Conservation (phyloP, 1,140 invertebrate genomes). For the Atta colombica region DNA sequence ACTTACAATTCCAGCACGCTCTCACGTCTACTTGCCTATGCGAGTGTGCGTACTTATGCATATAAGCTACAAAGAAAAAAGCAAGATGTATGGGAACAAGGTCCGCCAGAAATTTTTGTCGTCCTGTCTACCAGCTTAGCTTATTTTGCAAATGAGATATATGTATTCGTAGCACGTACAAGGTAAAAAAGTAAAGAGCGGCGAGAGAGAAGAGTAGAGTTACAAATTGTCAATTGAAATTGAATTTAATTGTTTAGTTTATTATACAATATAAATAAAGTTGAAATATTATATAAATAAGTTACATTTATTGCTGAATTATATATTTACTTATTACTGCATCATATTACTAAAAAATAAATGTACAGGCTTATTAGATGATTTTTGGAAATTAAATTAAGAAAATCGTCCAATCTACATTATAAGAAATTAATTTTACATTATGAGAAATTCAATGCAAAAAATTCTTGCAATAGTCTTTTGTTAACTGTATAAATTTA, state of each 20-base stretch:
- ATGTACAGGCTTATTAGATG: not conserved
- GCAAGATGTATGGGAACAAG: not conserved
- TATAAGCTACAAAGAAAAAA: not conserved
- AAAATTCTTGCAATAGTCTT: not conserved
- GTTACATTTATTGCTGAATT: not conserved
- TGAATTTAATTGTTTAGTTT: not conserved
- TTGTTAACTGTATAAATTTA: not conserved
- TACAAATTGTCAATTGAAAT: not conserved
- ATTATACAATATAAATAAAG: conserved; percentile 4
- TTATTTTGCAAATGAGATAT: conserved; percentile 30
- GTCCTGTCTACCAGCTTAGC: not conserved
- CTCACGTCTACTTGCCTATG: not conserved
- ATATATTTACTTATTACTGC: not conserved
- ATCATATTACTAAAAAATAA: not conserved
- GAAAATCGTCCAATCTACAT: not conserved
- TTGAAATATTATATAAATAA: not conserved
- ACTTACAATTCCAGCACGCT: conserved; percentile 46
- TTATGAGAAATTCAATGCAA: conserved; percentile 14
- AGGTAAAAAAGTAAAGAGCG: conserved; percentile 7
- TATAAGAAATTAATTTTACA: conserved; percentile 25
- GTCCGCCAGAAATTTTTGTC: not conserved
- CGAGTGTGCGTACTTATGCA: not conserved
- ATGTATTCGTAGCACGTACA: conserved; percentile 29
- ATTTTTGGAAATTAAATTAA: conserved; percentile 12
- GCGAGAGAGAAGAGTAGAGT: not conserved